phyloP scores from a whole-genome alignment of 2,888 invertebrate species.

The Cabera pusaria region DNA sequence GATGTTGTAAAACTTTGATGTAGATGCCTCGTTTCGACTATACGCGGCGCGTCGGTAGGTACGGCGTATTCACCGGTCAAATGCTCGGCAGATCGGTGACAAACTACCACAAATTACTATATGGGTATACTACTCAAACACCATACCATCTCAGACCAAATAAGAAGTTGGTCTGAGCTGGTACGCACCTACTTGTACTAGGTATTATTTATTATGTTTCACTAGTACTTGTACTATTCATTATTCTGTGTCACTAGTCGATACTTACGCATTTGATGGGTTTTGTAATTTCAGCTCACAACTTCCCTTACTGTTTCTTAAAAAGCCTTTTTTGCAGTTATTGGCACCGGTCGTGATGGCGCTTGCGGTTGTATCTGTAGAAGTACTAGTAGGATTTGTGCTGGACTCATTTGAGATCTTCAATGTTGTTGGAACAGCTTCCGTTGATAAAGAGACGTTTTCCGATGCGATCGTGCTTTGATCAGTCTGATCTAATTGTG shows the following conservation, averaged over 20 bases:
- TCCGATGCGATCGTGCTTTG: conserved; percentile 34
- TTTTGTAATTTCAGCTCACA: conserved; percentile 66
- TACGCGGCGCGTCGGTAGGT: too few relatives aligned
- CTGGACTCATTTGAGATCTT: conserved; percentile 9
- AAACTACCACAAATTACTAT: too few relatives aligned
- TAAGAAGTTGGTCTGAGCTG: too few relatives aligned
- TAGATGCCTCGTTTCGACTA: too few relatives aligned
- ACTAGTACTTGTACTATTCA: too few relatives aligned
- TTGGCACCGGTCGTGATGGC: conserved; percentile 25
- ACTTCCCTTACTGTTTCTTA: conserved; percentile 62
- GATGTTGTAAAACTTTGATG: too few relatives aligned
- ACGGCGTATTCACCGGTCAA: too few relatives aligned
- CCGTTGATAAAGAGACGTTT: conserved; percentile 32
- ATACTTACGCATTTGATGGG: conserved; percentile 70
- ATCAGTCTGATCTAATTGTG: conserved; percentile 31
- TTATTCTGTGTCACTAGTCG: too few relatives aligned
- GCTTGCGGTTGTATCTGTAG: conserved; percentile 17
- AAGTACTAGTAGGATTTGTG: conserved; percentile 29
- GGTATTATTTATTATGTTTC: too few relatives aligned
- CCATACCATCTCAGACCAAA: background rate
- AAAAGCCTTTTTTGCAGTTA: conserved; percentile 68
- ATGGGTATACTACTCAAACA: too few relatives aligned
- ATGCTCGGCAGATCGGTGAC: too few relatives aligned
- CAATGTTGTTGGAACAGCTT: conserved; percentile 26
- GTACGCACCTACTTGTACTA: too few relatives aligned